Conservation (phyloP, 2,797 vertebrate species). For the Holocentrus rufus region DNA sequence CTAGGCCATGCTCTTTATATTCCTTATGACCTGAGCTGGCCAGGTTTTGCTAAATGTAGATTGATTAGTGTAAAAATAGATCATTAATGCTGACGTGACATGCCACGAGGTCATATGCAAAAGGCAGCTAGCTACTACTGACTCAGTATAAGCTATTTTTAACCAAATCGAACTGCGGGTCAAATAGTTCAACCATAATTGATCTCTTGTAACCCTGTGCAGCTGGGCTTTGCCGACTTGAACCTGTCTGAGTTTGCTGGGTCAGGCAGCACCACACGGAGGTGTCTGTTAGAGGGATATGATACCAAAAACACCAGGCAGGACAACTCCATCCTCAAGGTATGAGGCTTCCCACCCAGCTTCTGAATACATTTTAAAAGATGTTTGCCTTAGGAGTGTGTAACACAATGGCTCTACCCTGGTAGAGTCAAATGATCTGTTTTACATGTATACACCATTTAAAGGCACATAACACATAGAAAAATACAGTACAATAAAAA, state of each 20-base stretch:
- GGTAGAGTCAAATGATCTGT: not conserved
- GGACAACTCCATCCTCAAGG: slow-evolving; percentile 99
- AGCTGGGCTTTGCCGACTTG: slow-evolving; percentile 98
- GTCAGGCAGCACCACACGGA: slow-evolving; percentile 91
- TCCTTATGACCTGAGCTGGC: not conserved
- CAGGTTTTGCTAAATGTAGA: slow-evolving; percentile 1
- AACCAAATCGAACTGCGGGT: slow-evolving; percentile 9
- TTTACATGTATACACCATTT: not conserved
- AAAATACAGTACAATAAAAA: not conserved
- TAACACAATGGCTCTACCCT: not conserved
- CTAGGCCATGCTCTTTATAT: not conserved
- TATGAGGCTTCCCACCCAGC: slow-evolving; percentile 56
- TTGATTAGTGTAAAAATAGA: not conserved
- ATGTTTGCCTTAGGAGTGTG: not conserved
- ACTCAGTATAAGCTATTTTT: not conserved
- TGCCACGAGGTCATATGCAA: not conserved
- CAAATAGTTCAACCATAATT: not conserved
- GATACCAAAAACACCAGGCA: slow-evolving; percentile 97
- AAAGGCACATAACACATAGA: not conserved
- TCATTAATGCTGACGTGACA: not conserved
- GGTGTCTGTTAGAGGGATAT: slow-evolving; percentile 96
- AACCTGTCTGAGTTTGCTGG: slow-evolving; percentile 98
- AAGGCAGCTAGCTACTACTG: not conserved
- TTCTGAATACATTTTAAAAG: too few species aligned
- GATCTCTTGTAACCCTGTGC: slow-evolving; percentile 38